phyloP scores from a whole-genome alignment of 35 echinoderm and acorn worm genomes.

The Holothuria glaberrima region DNA sequence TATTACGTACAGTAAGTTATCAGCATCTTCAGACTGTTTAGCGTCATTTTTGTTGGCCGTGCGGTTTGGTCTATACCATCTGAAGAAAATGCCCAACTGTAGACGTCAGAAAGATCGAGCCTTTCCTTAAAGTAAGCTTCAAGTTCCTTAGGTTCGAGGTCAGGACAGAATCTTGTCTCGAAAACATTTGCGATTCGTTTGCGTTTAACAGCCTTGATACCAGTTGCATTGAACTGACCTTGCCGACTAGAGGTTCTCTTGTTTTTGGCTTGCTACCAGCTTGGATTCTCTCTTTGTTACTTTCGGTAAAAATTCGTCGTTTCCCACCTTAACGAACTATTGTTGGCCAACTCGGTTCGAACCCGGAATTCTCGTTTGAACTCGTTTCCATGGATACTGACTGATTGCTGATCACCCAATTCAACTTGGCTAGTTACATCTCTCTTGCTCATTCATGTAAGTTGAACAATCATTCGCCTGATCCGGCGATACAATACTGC shows the following conservation, averaged over 20 bases:
- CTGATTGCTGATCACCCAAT: no score
- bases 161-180: background rate
- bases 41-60: background rate
- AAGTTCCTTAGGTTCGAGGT: background rate
- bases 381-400: no score
- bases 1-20: no score
- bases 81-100: slow-evolving; percentile 16
- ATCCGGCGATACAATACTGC: no score
- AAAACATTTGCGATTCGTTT: slow-evolving; percentile 8
- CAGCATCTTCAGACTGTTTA: background rate
- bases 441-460: no score
- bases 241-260: background rate
- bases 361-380: no score
- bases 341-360: no score
- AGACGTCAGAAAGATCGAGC: background rate
- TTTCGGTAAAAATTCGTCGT: no score
- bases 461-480: no score
- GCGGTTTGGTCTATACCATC: slow-evolving; percentile 3
- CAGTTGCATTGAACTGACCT: background rate
- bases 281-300: no score
- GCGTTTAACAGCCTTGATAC: background rate
- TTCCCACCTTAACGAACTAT: no score
- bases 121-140: background rate
- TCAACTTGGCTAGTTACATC: no score
- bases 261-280: background rate